These are phyloP conservation scores for Hypomecis punctinalis DNA, from an alignment of 2,888 invertebrate species.

Conservation along the genomic window DNA sequence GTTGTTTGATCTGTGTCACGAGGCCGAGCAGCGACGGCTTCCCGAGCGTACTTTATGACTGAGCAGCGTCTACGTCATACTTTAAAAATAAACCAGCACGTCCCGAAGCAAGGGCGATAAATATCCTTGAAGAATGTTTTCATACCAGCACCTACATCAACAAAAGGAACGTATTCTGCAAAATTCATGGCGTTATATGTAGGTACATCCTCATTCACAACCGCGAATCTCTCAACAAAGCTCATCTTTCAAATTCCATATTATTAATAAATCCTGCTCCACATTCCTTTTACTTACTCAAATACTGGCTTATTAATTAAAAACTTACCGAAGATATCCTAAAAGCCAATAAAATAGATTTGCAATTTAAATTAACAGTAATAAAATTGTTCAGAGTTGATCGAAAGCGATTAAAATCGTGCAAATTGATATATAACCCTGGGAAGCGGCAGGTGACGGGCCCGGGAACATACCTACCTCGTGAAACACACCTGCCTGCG, in stretches of 20 bases:
- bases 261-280: neutral
- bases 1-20: constrained; percentile 30
- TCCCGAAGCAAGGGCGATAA: constrained; percentile 1
- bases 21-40: constrained; percentile 9
- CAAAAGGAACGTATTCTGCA: constrained; percentile 4
- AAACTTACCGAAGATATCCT: constrained; percentile 12
- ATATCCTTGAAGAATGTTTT: constrained; percentile 6
- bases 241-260: neutral
- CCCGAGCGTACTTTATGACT: constrained; percentile 15
- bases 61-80: constrained; percentile 15
- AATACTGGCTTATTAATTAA: neutral
- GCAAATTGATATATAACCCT: constrained; percentile 70
- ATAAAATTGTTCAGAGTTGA: constrained; percentile 56
- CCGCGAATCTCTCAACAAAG: neutral
- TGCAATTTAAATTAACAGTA: constrained; percentile 50
- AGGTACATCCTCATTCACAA: no score
- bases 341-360: constrained; percentile 38
- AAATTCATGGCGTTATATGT: neutral
- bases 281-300: neutral
- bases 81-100: constrained; percentile 24
- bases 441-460: constrained; percentile 69
- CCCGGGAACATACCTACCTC: constrained; percentile 21
- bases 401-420: constrained; percentile 70
- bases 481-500: neutral
- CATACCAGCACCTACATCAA: constrained; percentile 1